A percentile compares a stretch with the other conserved stretches of the same genome.
These are phyloP conservation scores for Caracal caracal DNA, from an alignment of 2,113 vertebrate species.

Conservation along the genomic window DNA sequence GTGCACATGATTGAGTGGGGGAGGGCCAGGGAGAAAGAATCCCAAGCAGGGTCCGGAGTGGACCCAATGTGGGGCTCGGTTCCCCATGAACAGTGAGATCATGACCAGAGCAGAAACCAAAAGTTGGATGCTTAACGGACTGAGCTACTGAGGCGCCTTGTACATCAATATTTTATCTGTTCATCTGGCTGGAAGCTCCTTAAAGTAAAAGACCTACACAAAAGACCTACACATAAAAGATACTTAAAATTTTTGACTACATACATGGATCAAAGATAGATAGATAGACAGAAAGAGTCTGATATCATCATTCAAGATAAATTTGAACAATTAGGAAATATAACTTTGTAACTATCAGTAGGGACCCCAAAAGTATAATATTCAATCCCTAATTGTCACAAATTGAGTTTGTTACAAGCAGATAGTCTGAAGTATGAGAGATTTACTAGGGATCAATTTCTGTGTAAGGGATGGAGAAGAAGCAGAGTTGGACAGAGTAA, in stretches of 20 bases:
- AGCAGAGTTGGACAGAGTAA: not conserved
- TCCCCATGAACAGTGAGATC: too few species aligned
- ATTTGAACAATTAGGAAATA: not conserved
- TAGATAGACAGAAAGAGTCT: not conserved
- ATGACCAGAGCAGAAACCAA: too few species aligned
- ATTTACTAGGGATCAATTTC: not conserved
- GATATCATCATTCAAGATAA: not conserved
- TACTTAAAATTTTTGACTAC: not conserved
- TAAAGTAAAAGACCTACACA: not conserved
- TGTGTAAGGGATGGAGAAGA: not conserved
- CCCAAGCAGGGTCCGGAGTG: too few species aligned
- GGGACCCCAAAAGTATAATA: not conserved
- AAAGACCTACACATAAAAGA: not conserved
- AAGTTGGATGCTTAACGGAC: too few species aligned
- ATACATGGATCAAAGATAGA: not conserved
- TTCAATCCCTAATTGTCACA: not conserved
- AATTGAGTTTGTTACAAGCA: not conserved
- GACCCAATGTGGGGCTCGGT: too few species aligned
- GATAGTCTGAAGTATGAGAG: not conserved
- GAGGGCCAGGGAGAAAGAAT: too few species aligned
- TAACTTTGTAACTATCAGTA: not conserved
- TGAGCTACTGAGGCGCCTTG: not conserved
- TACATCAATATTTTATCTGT: not conserved
- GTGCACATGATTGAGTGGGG: too few species aligned
- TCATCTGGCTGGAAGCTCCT: not conserved